Percentiles rank a stretch among this genome's conserved stretches.
Conservation (phyloP, 2,113 vertebrate genomes). For the Ciconia boyciana region DNA sequence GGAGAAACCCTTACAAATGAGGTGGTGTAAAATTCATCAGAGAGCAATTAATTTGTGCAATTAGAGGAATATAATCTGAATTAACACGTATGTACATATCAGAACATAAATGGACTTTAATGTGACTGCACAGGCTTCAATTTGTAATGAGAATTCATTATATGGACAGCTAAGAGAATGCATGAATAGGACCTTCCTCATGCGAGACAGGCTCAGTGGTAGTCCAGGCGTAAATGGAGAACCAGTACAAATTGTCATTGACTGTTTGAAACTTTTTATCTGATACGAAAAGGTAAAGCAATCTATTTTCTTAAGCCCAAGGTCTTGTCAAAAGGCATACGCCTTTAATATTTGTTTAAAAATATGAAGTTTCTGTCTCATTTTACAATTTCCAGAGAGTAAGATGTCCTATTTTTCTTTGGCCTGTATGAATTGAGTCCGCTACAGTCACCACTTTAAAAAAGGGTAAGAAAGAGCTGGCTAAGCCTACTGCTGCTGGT, state of each 20-base stretch:
- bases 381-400: conserved; percentile 34
- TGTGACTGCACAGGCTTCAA: neutral
- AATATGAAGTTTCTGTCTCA: neutral
- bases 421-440: neutral
- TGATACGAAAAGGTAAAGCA: neutral
- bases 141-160: conserved; percentile 2
- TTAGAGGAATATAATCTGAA: conserved; percentile 60
- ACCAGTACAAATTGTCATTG: neutral
- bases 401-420: neutral
- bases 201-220: neutral
- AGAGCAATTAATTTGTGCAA: conserved; percentile 69
- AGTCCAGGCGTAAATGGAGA: neutral
- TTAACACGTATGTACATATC: conserved; percentile 9
- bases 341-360: neutral
- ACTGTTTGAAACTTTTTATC: neutral
- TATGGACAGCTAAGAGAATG: neutral
- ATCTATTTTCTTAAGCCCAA: neutral
- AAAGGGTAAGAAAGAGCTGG: neutral
- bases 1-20: conserved; percentile 49
- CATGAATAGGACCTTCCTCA: neutral
- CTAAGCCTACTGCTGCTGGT: neutral
- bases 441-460: neutral
- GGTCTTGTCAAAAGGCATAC: neutral
- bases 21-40: conserved; percentile 67
- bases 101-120: conserved; percentile 45